Base-by-base conservation (phyloP, 2,797 vertebrate genomes). In the Paramormyrops hopkinsi region DNA sequence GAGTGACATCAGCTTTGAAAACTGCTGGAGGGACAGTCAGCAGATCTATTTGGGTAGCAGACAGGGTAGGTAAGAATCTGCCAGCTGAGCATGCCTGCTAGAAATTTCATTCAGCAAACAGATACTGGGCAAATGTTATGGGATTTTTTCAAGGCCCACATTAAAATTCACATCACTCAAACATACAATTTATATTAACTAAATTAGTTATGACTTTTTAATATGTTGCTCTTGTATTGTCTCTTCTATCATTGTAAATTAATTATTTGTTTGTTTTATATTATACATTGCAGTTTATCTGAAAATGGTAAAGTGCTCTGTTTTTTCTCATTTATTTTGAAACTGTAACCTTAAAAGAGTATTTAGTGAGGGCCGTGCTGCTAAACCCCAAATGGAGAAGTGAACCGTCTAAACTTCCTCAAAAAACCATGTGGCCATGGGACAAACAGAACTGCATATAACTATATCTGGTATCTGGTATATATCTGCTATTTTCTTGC, bases 351-450 rank as follows among this genome's bases (percentile, higher is more conserved):
- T 46, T 79, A 51, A 51, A 25, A 51, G 48, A 54, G 3, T 25
- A 33, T 14, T 51, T 51, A 51, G n/a, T 53, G 48, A 86, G 22
- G 37, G 22, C 25, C 2, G 0, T 25, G 22, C 29, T 54, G 84
- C 84, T 25, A 73, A 73, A 89, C 83, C 76, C 46, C 50, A 69
- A 53, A 95, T 29, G 17, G 76, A 92, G 95, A 96, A 96, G 83
- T 91, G 92, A 91, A 91, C 92, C 50, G 19, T 1, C 88, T 29
- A 76, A 79, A 94, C 93, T 95, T 96, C 95, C 91, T 90, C 83
- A 91, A 37, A 37, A 62, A 76, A 84, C 48, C 19, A 53, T 46
- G 33, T 11, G 5, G 17, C 19, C 14, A 2, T 59, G 14, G 33
- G 37, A 29, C 37, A 59, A n/a, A 56, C 4, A 14, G 12, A 86